phyloP scores from a whole-genome alignment of 2,113 vertebrate species.

The Bos javanicus region DNA sequence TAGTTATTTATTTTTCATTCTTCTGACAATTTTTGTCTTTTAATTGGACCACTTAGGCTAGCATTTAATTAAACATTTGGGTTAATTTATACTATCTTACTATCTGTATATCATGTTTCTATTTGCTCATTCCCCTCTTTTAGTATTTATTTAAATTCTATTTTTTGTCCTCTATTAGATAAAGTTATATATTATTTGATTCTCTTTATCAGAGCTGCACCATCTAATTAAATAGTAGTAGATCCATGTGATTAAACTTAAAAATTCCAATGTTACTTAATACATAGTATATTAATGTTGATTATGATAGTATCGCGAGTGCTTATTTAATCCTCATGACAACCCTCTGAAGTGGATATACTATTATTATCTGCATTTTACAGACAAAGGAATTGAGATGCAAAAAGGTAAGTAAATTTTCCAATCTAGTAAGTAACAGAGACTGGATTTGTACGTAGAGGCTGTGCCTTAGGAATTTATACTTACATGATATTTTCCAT shows the following conservation, averaged over 20 bases:
- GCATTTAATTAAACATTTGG: neutral
- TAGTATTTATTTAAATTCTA: neutral
- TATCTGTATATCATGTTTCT: neutral
- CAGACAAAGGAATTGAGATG: neutral
- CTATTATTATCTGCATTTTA: neutral
- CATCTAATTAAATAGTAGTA: neutral
- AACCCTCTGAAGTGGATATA: neutral
- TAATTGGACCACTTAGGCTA: neutral
- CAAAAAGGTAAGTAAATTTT: neutral
- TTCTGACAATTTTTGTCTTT: neutral
- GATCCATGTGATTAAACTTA: neutral
- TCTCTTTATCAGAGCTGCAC: neutral
- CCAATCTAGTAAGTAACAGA: neutral
- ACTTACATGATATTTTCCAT: constrained; percentile 99
- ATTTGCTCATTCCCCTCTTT: neutral
- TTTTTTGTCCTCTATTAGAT: neutral
- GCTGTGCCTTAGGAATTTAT: neutral
- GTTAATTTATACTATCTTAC: neutral
- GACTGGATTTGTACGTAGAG: neutral
- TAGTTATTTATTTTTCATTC: neutral
- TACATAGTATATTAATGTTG: neutral
- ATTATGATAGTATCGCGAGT: neutral
- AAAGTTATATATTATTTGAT: neutral
- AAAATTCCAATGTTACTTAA: neutral
- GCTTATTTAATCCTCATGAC: neutral